Evolutionary conservation across 2,888 invertebrate genomes (phyloP).

Genomic region (Artemia sinica): DNA sequence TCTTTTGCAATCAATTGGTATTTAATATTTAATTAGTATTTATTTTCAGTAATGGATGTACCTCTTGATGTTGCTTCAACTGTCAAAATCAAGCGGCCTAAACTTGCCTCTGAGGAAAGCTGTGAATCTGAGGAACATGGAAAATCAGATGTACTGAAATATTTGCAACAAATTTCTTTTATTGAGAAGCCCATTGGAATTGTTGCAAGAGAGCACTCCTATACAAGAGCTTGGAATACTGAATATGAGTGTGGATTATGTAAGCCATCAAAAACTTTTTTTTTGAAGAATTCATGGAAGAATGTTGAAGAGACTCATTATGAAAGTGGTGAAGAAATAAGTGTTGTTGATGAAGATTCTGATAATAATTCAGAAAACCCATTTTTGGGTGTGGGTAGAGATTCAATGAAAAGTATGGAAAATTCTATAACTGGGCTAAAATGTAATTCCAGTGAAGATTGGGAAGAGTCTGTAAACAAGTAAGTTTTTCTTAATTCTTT

Average conservation of each 20-base stretch:
- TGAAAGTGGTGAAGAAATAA: slow-evolving; percentile 3
- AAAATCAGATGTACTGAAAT: slow-evolving; percentile 9
- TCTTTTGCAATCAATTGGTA: too few species aligned
- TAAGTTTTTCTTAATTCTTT: background rate
- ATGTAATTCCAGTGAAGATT: background rate
- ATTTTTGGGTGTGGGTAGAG: slow-evolving; percentile 2
- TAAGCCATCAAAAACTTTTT: background rate
- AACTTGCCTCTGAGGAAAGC: too few species aligned
- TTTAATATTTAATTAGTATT: too few species aligned
- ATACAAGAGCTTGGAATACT: background rate
- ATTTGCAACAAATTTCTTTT: background rate
- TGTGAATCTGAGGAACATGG: background rate
- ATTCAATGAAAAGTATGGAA: slow-evolving; percentile 7
- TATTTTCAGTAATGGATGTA: too few species aligned
- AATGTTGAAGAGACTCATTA: slow-evolving; percentile 1
- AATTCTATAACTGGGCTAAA: background rate
- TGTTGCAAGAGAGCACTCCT: slow-evolving; percentile 11
- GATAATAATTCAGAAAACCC: background rate
- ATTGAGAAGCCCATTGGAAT: slow-evolving; percentile 10
- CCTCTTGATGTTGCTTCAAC: too few species aligned
- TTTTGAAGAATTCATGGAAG: slow-evolving; percentile 9
- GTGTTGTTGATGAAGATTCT: background rate
- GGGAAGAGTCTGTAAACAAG: slow-evolving; percentile 13
- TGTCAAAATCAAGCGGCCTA: too few species aligned
- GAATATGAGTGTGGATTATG: background rate